A percentile compares a stretch with the other conserved stretches of the same genome.
Evolutionary conservation across 1,140 invertebrate genomes (phyloP).

Genomic region (Cydia amplana): DNA sequence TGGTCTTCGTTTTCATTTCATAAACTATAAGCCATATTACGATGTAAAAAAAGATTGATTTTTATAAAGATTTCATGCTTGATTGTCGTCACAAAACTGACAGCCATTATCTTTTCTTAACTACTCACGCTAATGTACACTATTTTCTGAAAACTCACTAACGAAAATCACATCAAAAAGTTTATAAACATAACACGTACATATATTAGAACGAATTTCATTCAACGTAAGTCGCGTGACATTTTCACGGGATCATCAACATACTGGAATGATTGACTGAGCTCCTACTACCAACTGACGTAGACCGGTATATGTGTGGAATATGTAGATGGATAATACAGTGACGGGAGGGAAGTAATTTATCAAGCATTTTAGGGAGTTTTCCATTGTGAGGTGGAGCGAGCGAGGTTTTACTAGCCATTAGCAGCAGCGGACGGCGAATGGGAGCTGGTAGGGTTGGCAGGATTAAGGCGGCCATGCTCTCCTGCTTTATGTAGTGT

Average conservation of each 20-base stretch:
- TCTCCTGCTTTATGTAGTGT: conserved; percentile 6
- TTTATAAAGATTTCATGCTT: too few species aligned
- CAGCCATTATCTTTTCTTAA: too few species aligned
- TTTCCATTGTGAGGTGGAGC: conserved; percentile 50
- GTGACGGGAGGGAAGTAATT: conserved; percentile 42
- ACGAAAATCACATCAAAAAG: too few species aligned
- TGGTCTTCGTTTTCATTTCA: too few species aligned
- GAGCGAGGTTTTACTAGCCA: conserved; percentile 54
- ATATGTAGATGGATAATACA: conserved; percentile 32
- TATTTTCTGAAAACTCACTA: too few species aligned
- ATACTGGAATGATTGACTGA: conserved; percentile 14
- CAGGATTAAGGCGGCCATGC: conserved; percentile 16
- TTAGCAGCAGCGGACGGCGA: conserved; percentile 40
- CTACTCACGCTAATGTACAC: too few species aligned
- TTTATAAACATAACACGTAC: background rate
- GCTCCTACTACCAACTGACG: background rate
- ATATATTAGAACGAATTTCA: background rate
- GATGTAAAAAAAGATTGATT: too few species aligned
- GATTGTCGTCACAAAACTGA: too few species aligned
- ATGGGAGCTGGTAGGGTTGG: conserved; percentile 19
- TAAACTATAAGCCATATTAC: too few species aligned
- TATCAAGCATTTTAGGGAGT: conserved; percentile 49
- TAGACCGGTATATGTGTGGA: conserved; percentile 10
- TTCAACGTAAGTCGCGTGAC: background rate
- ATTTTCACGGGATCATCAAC: background rate